Percentiles rank a stretch among this genome's conserved stretches.
Conservation (phyloP, 2,888 invertebrate species). For the Liodrosophila aerea region DNA sequence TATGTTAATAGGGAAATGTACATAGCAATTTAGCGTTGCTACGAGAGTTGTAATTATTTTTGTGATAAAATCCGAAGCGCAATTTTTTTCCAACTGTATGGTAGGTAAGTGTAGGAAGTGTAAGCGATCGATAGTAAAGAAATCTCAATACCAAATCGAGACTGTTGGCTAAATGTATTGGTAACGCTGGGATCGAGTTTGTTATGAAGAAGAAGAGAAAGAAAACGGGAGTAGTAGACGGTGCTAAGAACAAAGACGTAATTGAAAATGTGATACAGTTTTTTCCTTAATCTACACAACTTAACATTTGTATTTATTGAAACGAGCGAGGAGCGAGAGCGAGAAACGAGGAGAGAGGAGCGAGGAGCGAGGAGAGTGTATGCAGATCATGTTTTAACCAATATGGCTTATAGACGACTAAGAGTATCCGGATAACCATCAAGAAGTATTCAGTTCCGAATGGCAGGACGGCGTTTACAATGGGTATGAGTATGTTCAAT, state of each 20-base stretch:
- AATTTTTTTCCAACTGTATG: constrained; percentile 74
- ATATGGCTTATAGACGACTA: background rate
- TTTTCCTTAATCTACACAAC: constrained; percentile 64
- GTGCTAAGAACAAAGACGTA: constrained; percentile 83
- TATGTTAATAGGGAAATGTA: constrained; percentile 27
- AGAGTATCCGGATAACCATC: too few species aligned
- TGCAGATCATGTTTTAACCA: background rate
- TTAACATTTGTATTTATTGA: constrained; percentile 61
- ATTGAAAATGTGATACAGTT: constrained; percentile 82
- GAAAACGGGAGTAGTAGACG: constrained; percentile 20
- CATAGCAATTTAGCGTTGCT: constrained; percentile 21
- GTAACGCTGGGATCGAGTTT: constrained; percentile 39
- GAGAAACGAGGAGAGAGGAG: constrained; percentile 15
- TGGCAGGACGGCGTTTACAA: constrained; percentile 11
- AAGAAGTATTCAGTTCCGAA: background rate
- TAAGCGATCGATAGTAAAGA: background rate
- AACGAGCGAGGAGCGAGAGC: constrained; percentile 7
- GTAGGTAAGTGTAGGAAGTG: constrained; percentile 48
- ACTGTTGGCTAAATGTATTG: constrained; percentile 4
- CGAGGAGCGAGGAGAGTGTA: background rate
- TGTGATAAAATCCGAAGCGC: constrained; percentile 77
- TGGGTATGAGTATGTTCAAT: constrained; percentile 26
- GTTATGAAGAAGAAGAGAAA: constrained; percentile 63
- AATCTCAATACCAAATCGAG: background rate
- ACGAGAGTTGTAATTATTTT: constrained; percentile 70